phyloP scores from a whole-genome alignment of 1,140 invertebrate species.

The Pseudoatta argentina region DNA sequence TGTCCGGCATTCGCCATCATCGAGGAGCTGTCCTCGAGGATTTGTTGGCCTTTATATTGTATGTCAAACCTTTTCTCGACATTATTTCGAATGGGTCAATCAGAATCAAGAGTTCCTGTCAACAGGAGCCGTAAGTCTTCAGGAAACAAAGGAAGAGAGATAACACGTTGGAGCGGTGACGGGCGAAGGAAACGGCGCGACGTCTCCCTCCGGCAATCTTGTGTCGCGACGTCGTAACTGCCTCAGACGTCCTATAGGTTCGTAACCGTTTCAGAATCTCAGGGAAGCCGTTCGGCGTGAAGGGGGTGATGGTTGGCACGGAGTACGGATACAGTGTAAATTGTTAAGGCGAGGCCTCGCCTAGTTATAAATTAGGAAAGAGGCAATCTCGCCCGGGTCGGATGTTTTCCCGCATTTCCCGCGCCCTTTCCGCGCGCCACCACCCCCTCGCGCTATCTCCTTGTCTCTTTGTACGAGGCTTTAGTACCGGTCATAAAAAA shows the following conservation, averaged over 20 bases:
- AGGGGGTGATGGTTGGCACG: slow-evolving; percentile 42
- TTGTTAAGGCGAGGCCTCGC: slow-evolving; percentile 80
- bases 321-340: slow-evolving; percentile 76
- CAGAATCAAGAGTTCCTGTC: slow-evolving; percentile 68
- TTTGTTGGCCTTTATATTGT: not conserved
- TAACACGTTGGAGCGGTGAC: not conserved
- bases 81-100: slow-evolving; percentile 60
- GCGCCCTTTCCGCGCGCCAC: slow-evolving; percentile 27
- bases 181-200: slow-evolving; percentile 24
- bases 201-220: slow-evolving; percentile 59
- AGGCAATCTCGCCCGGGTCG: slow-evolving; percentile 78
- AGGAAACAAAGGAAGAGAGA: slow-evolving; percentile 3
- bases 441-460: slow-evolving; percentile 28
- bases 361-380: slow-evolving; percentile 83
- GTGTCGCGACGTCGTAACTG: slow-evolving; percentile 59
- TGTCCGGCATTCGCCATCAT: not conserved
- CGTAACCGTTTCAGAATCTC: slow-evolving; percentile 62
- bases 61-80: slow-evolving; percentile 1
- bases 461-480: slow-evolving; percentile 62
- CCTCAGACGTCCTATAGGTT: slow-evolving; percentile 53
- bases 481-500: slow-evolving; percentile 77
- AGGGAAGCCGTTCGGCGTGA: not conserved
- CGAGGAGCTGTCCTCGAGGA: not conserved
- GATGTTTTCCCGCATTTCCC: slow-evolving; percentile 66
- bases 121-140: slow-evolving; percentile 73